Percentiles rank a stretch among this genome's conserved stretches.
Evolutionary conservation across 2,888 invertebrate species (phyloP).

Genomic region (Prosapia bicincta): DNA sequence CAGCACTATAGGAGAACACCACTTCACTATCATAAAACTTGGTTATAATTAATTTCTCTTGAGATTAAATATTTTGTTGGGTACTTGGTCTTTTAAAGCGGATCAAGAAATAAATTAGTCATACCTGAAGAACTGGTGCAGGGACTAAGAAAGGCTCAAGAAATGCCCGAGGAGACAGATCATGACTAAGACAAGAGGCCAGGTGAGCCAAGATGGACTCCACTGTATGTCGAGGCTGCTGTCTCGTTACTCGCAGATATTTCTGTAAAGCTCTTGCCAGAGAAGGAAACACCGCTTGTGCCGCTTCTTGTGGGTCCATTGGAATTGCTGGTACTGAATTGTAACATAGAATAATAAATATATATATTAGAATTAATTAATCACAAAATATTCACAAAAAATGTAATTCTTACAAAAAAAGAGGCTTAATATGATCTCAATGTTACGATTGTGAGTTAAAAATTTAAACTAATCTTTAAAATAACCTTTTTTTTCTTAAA

Average conservation of each 20-base stretch:
- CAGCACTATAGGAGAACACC: too few species aligned
- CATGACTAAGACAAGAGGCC: conserved; percentile 87
- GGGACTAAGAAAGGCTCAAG: conserved; percentile 88
- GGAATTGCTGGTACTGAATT: conserved; percentile 70
- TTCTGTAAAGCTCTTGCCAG: conserved; percentile 95
- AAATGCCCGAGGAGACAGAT: conserved; percentile 92
- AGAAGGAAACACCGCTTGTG: conserved; percentile 96
- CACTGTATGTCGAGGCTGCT: conserved; percentile 93
- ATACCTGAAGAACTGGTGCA: conserved; percentile 74
- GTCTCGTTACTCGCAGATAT: conserved; percentile 90
- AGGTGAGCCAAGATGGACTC: conserved; percentile 89
- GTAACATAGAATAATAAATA: too few species aligned
- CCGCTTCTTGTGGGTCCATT: conserved; percentile 94
- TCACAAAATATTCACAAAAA: too few species aligned
- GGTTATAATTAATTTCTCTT: too few species aligned
- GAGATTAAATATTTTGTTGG: too few species aligned
- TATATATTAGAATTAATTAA: too few species aligned
- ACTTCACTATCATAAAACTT: too few species aligned
- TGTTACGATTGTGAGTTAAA: not conserved
- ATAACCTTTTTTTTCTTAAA: too few species aligned
- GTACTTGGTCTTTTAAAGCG: too few species aligned
- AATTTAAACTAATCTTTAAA: too few species aligned
- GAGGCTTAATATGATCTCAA: conserved; percentile 30
- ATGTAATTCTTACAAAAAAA: too few species aligned
- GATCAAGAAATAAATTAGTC: too few species aligned